Evolutionary conservation across 2,113 vertebrate species (phyloP), one percentile per base, ranked within the genome.

Genomic region (Oceanodroma tethys): DNA sequence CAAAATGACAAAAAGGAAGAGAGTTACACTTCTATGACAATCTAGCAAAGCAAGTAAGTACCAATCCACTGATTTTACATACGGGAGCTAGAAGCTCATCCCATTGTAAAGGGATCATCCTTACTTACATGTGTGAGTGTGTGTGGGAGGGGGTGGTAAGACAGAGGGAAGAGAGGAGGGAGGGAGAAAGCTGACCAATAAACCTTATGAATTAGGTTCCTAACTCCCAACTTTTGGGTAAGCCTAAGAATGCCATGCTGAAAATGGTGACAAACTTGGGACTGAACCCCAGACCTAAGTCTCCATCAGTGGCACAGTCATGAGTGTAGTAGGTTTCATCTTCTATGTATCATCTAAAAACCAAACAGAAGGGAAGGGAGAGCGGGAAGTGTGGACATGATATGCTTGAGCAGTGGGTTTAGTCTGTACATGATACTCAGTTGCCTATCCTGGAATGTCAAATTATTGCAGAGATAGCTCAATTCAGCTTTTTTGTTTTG

Each of bases 41-140:
- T 13, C 32, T 45, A 62, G 18, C 8, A 65, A 81, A 65, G 13
- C 27, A 86, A 70, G n/a, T 36, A 86, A 70, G n/a, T 36, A 16
- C 3, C 13, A 53, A 62, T n/a, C 5, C 25, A 34, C 11, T 0
- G 0, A 19, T 70, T 78, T 91, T 34, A 45, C 5, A 5, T 5
- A 17, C 0, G 2, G 29, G 32, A 75, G 12, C 13, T 76, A 17
- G 36, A 68, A 60, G 11, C 9, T 81, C 20, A 60, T 36, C 47
- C 9, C 10, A 6, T 32, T 15, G 32, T 27, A 27, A 58, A 71
- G 34, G 6, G 8, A 30, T 50, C 3, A 14, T 60, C 72, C 13
- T 17, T 38, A 13, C 27, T 19, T 36, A 13, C 0, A 1, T 26
- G 13, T n/a, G 18, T 6, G 32, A 21, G 10, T 6, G 7, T 38